Base-by-base conservation (phyloP, 2,113 vertebrate genomes). In the Hydropotes inermis region DNA sequence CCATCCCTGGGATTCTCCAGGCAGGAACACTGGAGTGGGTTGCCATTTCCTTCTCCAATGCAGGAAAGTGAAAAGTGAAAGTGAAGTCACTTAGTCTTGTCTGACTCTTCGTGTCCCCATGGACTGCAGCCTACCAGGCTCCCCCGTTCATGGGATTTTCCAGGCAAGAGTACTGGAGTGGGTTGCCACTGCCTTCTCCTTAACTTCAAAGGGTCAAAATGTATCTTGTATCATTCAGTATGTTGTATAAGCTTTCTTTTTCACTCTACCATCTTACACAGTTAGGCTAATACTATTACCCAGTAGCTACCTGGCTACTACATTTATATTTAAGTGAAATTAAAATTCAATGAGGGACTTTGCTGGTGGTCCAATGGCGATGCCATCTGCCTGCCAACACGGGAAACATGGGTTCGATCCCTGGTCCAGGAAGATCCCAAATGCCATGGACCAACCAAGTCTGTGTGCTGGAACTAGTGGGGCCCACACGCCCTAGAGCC, bases 21-120 rank as follows among this genome's bases (percentile, higher is more conserved):
- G 64, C n/a, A 36, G 36, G 33, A 10, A 67, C n/a, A 21, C 33
- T 67, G n/a, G 2, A 36, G 17, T 67, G 64, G 33, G 17, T 5
- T 67, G n/a, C 17, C 64, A 36, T 36, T 67, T 5, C 17, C 64
- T 67, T 36, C 64, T 36, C 64, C 33, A 67, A 10, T 5, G 8
- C 17, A 19, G 1, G 33, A 67, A 21, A 67, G 33, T 36, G 64
- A 8, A 67, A 36, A 21, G 17, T 10, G 64, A 67, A 67, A 67
- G 33, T 10, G 33, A 67, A 67, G 33, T 10, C 4, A 4, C 64
- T 67, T 8, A 36, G 64, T 36, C 8, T 0, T 67, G 64, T 67
- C 64, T 0, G 0, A n/a, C 17, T 67, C 16, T n/a, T 36, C 10
- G 33, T 2, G 0, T 36, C 33, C 33, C 64, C 64, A 0, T 10